Base-by-base conservation (phyloP, 2,888 invertebrate species). In the Campoplex nolae region DNA sequence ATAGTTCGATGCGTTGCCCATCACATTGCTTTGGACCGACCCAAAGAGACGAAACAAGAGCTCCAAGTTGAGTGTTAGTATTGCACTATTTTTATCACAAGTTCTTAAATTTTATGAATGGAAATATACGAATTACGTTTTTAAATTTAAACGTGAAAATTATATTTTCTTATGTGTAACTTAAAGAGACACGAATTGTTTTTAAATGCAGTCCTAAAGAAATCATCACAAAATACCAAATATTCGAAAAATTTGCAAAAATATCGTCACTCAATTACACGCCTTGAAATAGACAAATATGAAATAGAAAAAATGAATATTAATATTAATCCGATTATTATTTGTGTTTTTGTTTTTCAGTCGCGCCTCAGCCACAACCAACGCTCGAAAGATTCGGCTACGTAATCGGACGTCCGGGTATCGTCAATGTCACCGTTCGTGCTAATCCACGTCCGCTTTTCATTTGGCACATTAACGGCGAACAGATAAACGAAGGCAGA, bases 361-460 rank as follows among this genome's bases (percentile, higher is more conserved):
- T 96, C 94, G 95, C 96, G 0, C 97, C 97, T 0, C 95, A 95
- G 48, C 95, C 95, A 0, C 95, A 96, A 16, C 94, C 95, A 0
- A 88, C 87, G 32, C 95, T 96, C 85, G 96, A 96, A 54, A 96
- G 96, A 83, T 97, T 97, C 93, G 98, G 97, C 0, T 96, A 97
- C 85, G 96, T 96, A 86, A 95, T 97, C 88, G 97, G 97, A 6
- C 95, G 96, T 62, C 96, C 96, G n/a, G 97, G 97, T 0, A 95
- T 96, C 3, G 96, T 98, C 77, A 96, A 96, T 88, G 96, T 98
- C n/a, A 96, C 96, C 1, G 95, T 98, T 42, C 95, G 96, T 4
- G 96, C 97, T 18, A 97, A 97, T 94, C 98, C 98, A 0, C 95
- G 95, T 75, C 98, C 98, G 0, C 92, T 91, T n/a, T 95, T 96